These are phyloP conservation scores for Eulemur rubriventer DNA, from an alignment of 2,797 vertebrate species.

Conservation along the genomic window DNA sequence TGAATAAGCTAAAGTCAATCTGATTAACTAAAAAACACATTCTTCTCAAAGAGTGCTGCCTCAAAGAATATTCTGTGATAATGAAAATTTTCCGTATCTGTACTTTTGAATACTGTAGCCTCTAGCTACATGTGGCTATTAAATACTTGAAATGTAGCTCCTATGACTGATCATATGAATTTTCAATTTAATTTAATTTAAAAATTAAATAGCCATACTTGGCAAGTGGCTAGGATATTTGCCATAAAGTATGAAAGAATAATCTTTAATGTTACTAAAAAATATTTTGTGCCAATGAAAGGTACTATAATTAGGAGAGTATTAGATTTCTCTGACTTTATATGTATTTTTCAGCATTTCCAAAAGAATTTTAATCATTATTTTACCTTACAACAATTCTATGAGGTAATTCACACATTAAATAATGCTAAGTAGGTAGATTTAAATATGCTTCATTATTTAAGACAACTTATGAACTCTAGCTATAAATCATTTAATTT, in stretches of 20 bases:
- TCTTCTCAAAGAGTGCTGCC: background rate
- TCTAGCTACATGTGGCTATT: background rate
- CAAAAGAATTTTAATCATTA: background rate
- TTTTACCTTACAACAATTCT: background rate
- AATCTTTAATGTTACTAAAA: slow-evolving; percentile 6
- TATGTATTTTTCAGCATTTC: background rate
- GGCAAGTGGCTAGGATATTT: background rate
- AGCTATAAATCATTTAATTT: background rate
- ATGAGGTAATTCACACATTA: background rate
- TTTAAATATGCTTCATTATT: background rate
- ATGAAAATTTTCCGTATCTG: background rate
- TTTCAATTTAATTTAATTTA: slow-evolving; percentile 27
- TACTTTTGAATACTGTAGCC: background rate
- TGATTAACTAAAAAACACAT: background rate
- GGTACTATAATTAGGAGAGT: background rate
- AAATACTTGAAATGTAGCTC: background rate
- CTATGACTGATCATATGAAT: background rate
- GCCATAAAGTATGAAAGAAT: background rate
- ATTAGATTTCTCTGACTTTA: background rate
- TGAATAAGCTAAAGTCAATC: slow-evolving; percentile 1
- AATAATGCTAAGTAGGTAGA: background rate
- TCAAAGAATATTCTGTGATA: background rate
- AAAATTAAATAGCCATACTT: background rate
- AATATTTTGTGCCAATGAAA: background rate
- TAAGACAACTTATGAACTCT: background rate